phyloP scores from a whole-genome alignment of 2,797 vertebrate genomes.

The Schizopygopsis pylzovi region DNA sequence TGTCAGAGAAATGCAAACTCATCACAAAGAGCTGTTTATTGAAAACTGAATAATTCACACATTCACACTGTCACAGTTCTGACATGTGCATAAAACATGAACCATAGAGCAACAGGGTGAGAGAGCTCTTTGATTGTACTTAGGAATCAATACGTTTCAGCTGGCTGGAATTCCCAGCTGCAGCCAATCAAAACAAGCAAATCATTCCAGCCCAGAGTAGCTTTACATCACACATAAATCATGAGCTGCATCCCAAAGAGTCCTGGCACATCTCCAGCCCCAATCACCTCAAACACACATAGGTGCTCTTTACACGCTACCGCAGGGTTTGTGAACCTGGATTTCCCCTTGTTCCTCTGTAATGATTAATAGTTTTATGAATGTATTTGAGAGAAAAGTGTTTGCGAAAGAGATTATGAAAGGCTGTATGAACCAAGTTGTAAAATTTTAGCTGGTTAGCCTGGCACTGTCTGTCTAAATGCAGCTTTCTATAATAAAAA shows the following conservation, averaged over 20 bases:
- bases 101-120: neutral
- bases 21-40: constrained; percentile 61
- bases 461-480: neutral
- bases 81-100: constrained; percentile 39
- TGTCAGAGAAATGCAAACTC: constrained; percentile 54
- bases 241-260: constrained; percentile 43
- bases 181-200: constrained; percentile 63
- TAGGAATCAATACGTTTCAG: constrained; percentile 61
- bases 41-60: constrained; percentile 52
- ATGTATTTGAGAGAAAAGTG: neutral
- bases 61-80: constrained; percentile 52
- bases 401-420: neutral
- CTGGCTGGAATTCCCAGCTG: constrained; percentile 63
- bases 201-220: constrained; percentile 57
- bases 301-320: neutral
- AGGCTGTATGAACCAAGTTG: neutral
- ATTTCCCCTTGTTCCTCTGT: neutral
- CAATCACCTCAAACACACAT: constrained; percentile 6
- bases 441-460: neutral
- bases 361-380: neutral
- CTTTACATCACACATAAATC: constrained; percentile 68
- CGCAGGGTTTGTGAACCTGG: neutral
- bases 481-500: neutral
- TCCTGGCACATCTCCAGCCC: constrained; percentile 75
- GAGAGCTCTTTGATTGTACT: constrained; percentile 45